Evolutionary conservation across 2,888 invertebrate genomes (phyloP), one percentile per base, ranked within the genome.

Genomic region (Drosophila siamana): DNA sequence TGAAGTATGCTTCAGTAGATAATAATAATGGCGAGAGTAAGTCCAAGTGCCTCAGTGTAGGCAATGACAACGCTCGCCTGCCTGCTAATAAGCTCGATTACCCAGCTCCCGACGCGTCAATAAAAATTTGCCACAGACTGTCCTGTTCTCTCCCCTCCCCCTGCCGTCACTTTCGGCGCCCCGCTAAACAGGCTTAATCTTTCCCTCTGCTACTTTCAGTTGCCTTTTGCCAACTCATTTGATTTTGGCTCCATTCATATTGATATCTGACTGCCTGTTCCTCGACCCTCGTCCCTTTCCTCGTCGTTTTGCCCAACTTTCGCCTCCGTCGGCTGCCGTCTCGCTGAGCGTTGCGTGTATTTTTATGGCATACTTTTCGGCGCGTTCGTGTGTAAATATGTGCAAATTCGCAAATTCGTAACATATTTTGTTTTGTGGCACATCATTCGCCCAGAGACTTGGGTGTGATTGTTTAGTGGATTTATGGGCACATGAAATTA

Each of bases 401-500:
- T 74, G 83, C 69, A 85, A 83, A 82, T 82, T 82, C 79, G 82
- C 74, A 76, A 73, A 74, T 72, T 76, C 74, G 74, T 77, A 71
- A 82, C 86, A 87, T 78, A 82, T 84, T 74, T 78, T 60, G 71
- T 50, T 54, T 28, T 74, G 72, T 65, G 73, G 68, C 74, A 67
- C 74, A 74, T 74, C 74, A 74, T 73, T 73, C 50, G 38, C 13
- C 15, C 26, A 33, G 15, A 66, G 77, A 52, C 55, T 66, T 63
- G 76, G 66, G 76, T 83, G 83, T 83, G 83, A 83, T 83, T 83
- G 83, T 83, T 83, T 83, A 88, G 83, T 83, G 88, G 86, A 83
- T 83, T 83, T 83, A 83, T 86, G 88, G 74, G 84, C 84, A 88
- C 71, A 88, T 86, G 86, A 88, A 88, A 83, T 83, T 88, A 88